Percentiles rank a stretch among this genome's conserved stretches.
Evolutionary conservation across 1,140 invertebrate genomes (phyloP).

Genomic region (Heliothis subflexa): DNA sequence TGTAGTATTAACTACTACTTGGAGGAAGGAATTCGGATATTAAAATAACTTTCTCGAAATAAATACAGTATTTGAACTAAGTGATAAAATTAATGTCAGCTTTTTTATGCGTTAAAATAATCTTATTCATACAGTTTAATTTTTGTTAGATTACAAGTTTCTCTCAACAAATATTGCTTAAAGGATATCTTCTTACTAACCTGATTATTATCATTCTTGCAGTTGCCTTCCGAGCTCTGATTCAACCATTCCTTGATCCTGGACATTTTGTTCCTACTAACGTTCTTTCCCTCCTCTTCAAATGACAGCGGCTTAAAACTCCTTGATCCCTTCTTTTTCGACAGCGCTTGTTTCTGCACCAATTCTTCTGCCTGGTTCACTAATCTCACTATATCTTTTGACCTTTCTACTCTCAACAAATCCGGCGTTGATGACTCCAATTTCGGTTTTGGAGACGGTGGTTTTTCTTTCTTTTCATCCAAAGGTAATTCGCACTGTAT

Average conservation of each 20-base stretch:
- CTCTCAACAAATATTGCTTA: background rate
- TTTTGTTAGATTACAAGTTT: background rate
- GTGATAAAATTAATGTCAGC: too few relatives aligned
- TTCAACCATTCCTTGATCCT: slow-evolving; percentile 91
- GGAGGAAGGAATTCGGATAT: too few relatives aligned
- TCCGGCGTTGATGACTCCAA: slow-evolving; percentile 73
- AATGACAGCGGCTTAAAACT: slow-evolving; percentile 86
- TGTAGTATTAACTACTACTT: too few relatives aligned
- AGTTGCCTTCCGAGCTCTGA: slow-evolving; percentile 74
- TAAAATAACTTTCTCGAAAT: too few relatives aligned
- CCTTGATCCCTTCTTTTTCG: slow-evolving; percentile 81
- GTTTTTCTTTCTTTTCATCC: slow-evolving; percentile 66
- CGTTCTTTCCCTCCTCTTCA: slow-evolving; percentile 82
- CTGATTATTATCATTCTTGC: slow-evolving; percentile 76
- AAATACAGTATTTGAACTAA: too few relatives aligned
- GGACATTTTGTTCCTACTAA: slow-evolving; percentile 87
- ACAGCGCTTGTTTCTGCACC: slow-evolving; percentile 86
- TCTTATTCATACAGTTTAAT: too few relatives aligned
- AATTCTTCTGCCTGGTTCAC: slow-evolving; percentile 91
- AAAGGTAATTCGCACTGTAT: slow-evolving; percentile 80
- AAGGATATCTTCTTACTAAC: slow-evolving; percentile 56
- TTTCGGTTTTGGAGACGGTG: slow-evolving; percentile 70
- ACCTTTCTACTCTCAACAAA: slow-evolving; percentile 72
- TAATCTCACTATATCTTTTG: slow-evolving; percentile 88
- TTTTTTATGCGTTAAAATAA: too few relatives aligned